Percentiles rank a stretch among this genome's conserved stretches.
Evolutionary conservation across 1,140 invertebrate species (phyloP).

Genomic region (Luehdorfia chinensis): DNA sequence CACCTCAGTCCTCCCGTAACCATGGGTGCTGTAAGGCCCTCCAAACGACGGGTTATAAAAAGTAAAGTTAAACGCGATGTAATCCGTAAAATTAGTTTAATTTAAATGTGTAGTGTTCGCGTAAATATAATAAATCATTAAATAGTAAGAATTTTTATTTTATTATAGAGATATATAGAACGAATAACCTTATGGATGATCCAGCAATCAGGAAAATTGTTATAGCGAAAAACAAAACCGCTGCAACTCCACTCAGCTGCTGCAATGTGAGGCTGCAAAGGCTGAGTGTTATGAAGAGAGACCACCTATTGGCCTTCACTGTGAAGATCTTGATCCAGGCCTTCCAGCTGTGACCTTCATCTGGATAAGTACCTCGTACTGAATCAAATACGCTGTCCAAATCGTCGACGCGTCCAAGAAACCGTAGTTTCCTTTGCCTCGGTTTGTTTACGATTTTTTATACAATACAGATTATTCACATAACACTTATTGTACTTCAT

Average conservation of each 20-base stretch:
- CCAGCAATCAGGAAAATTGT: slow-evolving; percentile 41
- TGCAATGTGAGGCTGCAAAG: slow-evolving; percentile 41
- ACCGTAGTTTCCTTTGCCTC: slow-evolving; percentile 37
- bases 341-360: slow-evolving; percentile 34
- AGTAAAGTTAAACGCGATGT: too few species aligned
- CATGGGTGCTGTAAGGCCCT: too few species aligned
- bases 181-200: slow-evolving; percentile 37
- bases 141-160: too few species aligned
- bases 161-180: too few species aligned
- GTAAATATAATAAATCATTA: too few species aligned
- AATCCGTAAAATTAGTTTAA: too few species aligned
- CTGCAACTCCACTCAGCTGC: slow-evolving; percentile 36
- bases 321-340: slow-evolving; percentile 46
- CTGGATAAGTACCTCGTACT: slow-evolving; percentile 26
- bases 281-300: slow-evolving; percentile 37
- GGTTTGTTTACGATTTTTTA: slow-evolving; percentile 32
- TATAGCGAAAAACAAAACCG: slow-evolving; percentile 40
- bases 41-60: too few species aligned
- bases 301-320: slow-evolving; percentile 42
- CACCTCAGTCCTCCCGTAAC: too few species aligned
- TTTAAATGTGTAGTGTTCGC: too few species aligned
- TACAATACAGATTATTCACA: too few species aligned
- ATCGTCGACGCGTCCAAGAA: slow-evolving; percentile 36
- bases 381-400: slow-evolving; percentile 39
- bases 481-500: too few species aligned